Evolutionary conservation across 2,888 invertebrate genomes (phyloP).

Genomic region (Toxonevra muliebris): DNA sequence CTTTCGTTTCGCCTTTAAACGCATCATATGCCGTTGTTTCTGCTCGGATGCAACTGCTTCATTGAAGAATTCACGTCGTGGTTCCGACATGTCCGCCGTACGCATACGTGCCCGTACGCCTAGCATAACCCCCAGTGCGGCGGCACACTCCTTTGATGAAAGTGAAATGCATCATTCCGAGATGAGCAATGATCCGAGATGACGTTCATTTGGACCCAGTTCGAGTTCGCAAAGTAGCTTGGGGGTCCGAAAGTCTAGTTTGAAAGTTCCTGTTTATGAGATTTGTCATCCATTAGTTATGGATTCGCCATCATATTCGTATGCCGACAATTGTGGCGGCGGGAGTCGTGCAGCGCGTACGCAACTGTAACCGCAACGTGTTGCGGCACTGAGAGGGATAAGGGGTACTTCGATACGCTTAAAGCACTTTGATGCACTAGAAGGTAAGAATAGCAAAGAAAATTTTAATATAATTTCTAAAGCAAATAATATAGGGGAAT

Average conservation of each 20-base stretch:
- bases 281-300: conserved; percentile 66
- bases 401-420: conserved; percentile 43
- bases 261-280: conserved; percentile 63
- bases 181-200: conserved; percentile 67
- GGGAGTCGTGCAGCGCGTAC: conserved; percentile 43
- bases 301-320: conserved; percentile 62
- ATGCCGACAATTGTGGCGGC: conserved; percentile 45
- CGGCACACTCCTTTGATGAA: conserved; percentile 69
- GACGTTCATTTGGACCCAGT: conserved; percentile 66
- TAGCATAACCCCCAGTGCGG: conserved; percentile 69
- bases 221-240: conserved; percentile 61
- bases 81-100: conserved; percentile 70
- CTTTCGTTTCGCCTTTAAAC: conserved; percentile 93
- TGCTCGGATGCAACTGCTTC: conserved; percentile 68
- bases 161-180: conserved; percentile 66
- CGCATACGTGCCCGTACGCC: conserved; percentile 67
- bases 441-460: conserved; percentile 16
- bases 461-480: not conserved
- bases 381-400: conserved; percentile 43
- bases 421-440: conserved; percentile 26
- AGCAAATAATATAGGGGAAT: not conserved
- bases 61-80: conserved; percentile 66
- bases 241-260: conserved; percentile 61
- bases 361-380: conserved; percentile 54
- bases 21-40: conserved; percentile 87